Evolutionary conservation across 2,888 invertebrate species (phyloP).

Genomic region (Toxonevra muliebris): DNA sequence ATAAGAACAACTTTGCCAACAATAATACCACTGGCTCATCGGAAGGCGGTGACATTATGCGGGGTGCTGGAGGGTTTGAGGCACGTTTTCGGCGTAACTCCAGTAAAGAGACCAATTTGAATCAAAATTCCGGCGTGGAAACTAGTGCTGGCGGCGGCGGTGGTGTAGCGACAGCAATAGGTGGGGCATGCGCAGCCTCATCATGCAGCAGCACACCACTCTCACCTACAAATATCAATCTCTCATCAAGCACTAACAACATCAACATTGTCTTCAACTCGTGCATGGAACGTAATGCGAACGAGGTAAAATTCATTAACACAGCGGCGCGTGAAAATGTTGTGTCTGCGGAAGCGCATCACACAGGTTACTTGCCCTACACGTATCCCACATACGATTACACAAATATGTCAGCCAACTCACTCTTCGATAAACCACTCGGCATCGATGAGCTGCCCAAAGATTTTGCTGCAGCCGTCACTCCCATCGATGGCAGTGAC

Average conservation of each 20-base stretch:
- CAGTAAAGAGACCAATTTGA: slow-evolving; percentile 63
- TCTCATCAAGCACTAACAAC: slow-evolving; percentile 63
- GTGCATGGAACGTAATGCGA: slow-evolving; percentile 58
- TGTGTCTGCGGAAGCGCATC: slow-evolving; percentile 59
- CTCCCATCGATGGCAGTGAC: slow-evolving; percentile 35
- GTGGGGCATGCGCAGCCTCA: slow-evolving; percentile 32
- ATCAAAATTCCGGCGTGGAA: slow-evolving; percentile 55
- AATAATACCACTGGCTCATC: slow-evolving; percentile 46
- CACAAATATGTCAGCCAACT: slow-evolving; percentile 64
- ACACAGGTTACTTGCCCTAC: slow-evolving; percentile 58
- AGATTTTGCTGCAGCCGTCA: slow-evolving; percentile 41
- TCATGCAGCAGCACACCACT: slow-evolving; percentile 47
- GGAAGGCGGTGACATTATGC: slow-evolving; percentile 43
- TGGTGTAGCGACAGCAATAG: slow-evolving; percentile 27
- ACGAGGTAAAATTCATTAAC: slow-evolving; percentile 64
- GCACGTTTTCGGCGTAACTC: slow-evolving; percentile 50
- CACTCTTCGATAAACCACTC: slow-evolving; percentile 59
- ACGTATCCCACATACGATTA: slow-evolving; percentile 62
- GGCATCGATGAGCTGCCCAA: slow-evolving; percentile 60
- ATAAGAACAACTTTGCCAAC: slow-evolving; percentile 63
- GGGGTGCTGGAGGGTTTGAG: slow-evolving; percentile 45
- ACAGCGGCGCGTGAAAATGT: slow-evolving; percentile 47
- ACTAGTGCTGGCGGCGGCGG: slow-evolving; percentile 29
- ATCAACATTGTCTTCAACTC: slow-evolving; percentile 63
- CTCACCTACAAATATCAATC: slow-evolving; percentile 61